Evolutionary conservation across 1,140 invertebrate genomes (phyloP), one percentile per base, ranked within the genome.

Genomic region (Heliconius hermathena): DNA sequence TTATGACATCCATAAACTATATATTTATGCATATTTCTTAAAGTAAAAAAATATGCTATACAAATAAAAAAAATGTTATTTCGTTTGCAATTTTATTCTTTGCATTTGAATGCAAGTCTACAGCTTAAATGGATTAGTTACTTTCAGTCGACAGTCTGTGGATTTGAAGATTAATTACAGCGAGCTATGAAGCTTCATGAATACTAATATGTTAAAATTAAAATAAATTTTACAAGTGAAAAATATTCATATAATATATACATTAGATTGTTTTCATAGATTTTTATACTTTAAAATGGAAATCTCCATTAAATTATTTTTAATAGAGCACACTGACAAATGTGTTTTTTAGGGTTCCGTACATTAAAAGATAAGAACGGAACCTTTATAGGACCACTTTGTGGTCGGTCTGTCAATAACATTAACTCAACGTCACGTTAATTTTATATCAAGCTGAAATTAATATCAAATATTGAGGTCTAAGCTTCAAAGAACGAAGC

Each of bases 101-200:
- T 71, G 29, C 33, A 4, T 71, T 36, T 71, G 70, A 71, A 71
- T 71, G 70, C 70, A 71, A 71, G 70, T 71, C 70, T 71, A 71
- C 22, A 36, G 70, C 33, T 33, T 71, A 71, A 71, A 71, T 5
- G 70, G 70, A 71, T 71, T 71, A 71, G 70, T 71, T 71, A 33
- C 70, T 71, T 71, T 36, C 33, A 60, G 26, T 36, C 70, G 70
- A 71, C 70, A 71, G 70, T 71, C 70, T 16, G 70, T 71, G 70
- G 70, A 71, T 71, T 71, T 71, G 70, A 36, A 71, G 29, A 71
- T 71, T 71, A 71, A 71, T 71, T 71, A 71, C 70, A 71, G 26
- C 54, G 54, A 60, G 54, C 70, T 36, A 22, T 70, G 4, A 33
- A 36, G 70, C 70, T 20, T 33, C 26, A 36, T 71, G 70, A 71